Conservation (phyloP, 2,113 vertebrate species). For the Antechinus stuartii region DNA sequence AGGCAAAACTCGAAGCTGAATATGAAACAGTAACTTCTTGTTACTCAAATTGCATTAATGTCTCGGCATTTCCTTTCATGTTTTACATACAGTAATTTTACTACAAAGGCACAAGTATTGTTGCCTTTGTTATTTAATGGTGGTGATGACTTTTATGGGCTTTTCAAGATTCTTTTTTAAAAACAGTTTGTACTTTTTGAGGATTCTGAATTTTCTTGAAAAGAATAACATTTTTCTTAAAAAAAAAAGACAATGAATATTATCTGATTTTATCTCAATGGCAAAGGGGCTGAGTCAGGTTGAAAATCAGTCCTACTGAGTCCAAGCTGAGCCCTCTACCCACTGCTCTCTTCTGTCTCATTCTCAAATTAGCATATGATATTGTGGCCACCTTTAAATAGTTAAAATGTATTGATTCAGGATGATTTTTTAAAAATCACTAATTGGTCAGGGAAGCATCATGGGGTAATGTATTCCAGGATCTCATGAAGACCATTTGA, state of each 20-base stretch:
- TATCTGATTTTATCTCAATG: background rate
- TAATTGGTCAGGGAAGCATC: background rate
- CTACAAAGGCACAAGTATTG: slow-evolving; percentile 30
- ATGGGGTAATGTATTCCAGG: background rate
- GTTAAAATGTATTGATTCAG: background rate
- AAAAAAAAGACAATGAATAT: background rate
- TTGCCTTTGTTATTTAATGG: slow-evolving; percentile 4
- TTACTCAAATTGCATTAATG: slow-evolving; percentile 64
- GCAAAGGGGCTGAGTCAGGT: background rate
- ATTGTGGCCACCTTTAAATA: background rate
- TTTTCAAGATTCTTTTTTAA: slow-evolving; percentile 35
- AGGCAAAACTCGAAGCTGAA: slow-evolving; percentile 74
- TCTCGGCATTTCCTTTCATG: slow-evolving; percentile 43
- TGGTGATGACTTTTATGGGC: slow-evolving; percentile 25
- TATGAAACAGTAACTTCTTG: slow-evolving; percentile 66
- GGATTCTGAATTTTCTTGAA: slow-evolving; percentile 49
- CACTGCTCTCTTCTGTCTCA: background rate
- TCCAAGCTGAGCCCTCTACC: background rate
- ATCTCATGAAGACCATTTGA: background rate
- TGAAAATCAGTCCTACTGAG: background rate
- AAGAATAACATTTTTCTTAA: background rate
- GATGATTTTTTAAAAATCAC: background rate
- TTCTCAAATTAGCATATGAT: background rate
- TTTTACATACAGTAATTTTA: slow-evolving; percentile 27
- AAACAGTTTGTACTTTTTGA: background rate